Conservation (phyloP, 2,113 vertebrate species). For the Anhinga anhinga region DNA sequence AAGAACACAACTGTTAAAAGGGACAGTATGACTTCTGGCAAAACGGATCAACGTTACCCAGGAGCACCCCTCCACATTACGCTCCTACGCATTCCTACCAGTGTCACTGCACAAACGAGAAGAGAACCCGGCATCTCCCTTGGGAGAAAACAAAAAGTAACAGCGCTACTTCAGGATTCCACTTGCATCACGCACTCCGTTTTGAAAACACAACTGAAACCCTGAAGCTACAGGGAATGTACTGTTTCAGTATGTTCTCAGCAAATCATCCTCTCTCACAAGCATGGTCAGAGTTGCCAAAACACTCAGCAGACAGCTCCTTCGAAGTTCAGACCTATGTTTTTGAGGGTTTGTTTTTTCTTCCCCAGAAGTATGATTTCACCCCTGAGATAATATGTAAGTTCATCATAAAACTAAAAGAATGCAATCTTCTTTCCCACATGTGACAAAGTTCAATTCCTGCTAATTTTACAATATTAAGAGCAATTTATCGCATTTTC, state of each 20-base stretch:
- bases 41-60: accelerated
- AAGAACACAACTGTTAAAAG: neutral
- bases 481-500: neutral
- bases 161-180: accelerated
- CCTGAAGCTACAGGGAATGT: neutral
- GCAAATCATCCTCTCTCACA: neutral
- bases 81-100: neutral
- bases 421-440: neutral
- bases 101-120: accelerated
- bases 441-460: neutral
- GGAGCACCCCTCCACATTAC: accelerated
- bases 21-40: neutral
- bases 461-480: neutral
- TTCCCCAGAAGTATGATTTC: neutral
- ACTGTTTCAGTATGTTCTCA: neutral
- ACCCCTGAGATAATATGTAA: accelerated
- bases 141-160: neutral
- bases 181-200: accelerated
- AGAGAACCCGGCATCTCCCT: neutral
- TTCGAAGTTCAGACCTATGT: neutral
- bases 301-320: neutral
- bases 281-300: neutral
- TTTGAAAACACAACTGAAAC: accelerated
- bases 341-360: neutral
- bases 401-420: neutral